phyloP scores from a whole-genome alignment of 2,888 invertebrate species.

The Tetrapedia diversipes region DNA sequence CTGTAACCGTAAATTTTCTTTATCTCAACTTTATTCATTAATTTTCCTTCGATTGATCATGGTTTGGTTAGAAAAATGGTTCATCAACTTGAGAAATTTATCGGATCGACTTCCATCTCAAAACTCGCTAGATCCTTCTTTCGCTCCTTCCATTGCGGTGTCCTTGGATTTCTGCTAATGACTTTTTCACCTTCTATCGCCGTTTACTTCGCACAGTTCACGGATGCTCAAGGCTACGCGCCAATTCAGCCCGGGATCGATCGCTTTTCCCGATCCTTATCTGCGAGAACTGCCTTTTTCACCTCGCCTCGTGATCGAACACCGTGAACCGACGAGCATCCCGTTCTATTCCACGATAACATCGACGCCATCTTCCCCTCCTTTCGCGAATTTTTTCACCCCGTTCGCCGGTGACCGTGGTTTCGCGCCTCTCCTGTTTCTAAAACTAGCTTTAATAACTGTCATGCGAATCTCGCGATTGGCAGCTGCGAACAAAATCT shows the following conservation, averaged over 20 bases:
- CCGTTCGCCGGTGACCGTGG: background rate
- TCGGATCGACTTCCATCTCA: constrained; percentile 4
- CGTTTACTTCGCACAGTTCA: constrained; percentile 32
- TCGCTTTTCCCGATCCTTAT: constrained; percentile 57
- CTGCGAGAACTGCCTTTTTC: constrained; percentile 38
- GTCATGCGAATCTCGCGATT: constrained; percentile 56
- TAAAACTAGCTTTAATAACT: background rate
- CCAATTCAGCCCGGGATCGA: constrained; percentile 43
- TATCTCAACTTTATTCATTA: too few relatives aligned
- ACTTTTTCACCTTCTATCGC: constrained; percentile 33
- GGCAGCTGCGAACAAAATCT: constrained; percentile 42
- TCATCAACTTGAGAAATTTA: background rate
- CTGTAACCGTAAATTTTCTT: too few relatives aligned
- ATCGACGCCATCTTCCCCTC: constrained; percentile 2
- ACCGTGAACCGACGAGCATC: constrained; percentile 33
- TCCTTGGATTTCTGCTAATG: constrained; percentile 30
- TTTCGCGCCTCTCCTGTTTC: background rate
- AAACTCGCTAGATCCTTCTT: constrained; percentile 2
- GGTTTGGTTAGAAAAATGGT: too few relatives aligned
- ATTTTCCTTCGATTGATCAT: too few relatives aligned
- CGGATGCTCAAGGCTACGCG: constrained; percentile 43
- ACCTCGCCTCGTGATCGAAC: constrained; percentile 36
- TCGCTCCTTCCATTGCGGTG: background rate
- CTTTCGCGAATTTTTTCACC: background rate
- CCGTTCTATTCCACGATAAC: constrained; percentile 8